phyloP scores from a whole-genome alignment of 53 echinoderm and acorn worm species.

The Holothuria leucospilota region DNA sequence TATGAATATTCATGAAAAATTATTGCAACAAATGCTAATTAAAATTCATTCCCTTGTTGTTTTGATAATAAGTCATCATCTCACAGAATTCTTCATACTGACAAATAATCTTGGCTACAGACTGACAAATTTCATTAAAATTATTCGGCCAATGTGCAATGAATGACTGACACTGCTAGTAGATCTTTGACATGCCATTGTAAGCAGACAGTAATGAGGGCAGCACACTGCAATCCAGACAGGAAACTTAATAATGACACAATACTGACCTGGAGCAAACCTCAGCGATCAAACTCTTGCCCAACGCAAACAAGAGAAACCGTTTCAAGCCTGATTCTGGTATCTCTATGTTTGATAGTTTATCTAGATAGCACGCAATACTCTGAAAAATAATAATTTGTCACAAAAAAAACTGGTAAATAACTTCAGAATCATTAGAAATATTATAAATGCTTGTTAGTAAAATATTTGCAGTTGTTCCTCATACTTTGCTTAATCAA shows the following conservation, averaged over 20 bases:
- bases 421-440: background rate
- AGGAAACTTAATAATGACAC: background rate
- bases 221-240: background rate
- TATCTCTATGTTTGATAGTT: slow-evolving; percentile 1
- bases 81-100: too few species aligned
- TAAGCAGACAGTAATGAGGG: background rate
- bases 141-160: too few species aligned
- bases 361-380: slow-evolving; percentile 36
- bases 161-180: too few species aligned
- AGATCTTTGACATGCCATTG: too few species aligned
- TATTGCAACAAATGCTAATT: too few species aligned
- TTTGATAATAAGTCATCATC: too few species aligned
- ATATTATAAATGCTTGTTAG: background rate
- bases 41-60: too few species aligned
- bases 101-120: too few species aligned
- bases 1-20: too few species aligned
- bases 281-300: background rate
- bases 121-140: too few species aligned
- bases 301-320: slow-evolving; percentile 8
- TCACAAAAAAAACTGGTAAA: background rate
- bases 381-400: slow-evolving; percentile 4
- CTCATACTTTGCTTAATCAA: too few species aligned
- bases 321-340: background rate
- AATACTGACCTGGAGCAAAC: slow-evolving; percentile 34
- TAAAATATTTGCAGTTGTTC: too few species aligned